Evolutionary conservation across 2,888 invertebrate species (phyloP).

Genomic region (Cheilosia variabilis): DNA sequence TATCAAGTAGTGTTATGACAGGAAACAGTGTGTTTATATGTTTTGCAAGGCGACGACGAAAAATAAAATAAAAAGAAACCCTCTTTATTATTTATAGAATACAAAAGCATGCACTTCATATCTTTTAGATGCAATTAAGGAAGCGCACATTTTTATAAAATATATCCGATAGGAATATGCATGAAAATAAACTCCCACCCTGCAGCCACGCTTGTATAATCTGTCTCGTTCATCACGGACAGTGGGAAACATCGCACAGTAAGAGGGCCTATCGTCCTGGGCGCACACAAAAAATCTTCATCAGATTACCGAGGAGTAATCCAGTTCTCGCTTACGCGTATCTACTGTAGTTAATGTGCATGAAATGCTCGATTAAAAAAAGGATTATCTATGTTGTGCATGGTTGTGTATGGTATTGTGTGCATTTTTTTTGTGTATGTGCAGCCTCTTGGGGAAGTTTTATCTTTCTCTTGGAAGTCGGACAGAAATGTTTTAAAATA

Average conservation of each 20-base stretch:
- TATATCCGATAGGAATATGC: slow-evolving; percentile 4
- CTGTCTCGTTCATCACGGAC: slow-evolving; percentile 10
- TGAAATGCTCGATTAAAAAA: slow-evolving; percentile 45
- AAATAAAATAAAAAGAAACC: neutral
- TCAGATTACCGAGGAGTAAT: slow-evolving; percentile 38
- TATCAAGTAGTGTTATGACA: slow-evolving; percentile 12
- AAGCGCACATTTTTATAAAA: slow-evolving; percentile 32
- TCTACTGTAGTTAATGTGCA: slow-evolving; percentile 24
- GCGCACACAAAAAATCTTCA: slow-evolving; percentile 36
- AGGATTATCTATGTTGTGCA: slow-evolving; percentile 1
- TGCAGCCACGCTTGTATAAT: slow-evolving; percentile 1
- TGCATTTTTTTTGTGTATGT: no score
- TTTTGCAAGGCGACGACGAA: neutral
- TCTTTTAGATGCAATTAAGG: slow-evolving; percentile 55
- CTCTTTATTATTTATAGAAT: slow-evolving; percentile 50
- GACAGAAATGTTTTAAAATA: no score
- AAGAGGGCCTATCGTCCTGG: neutral
- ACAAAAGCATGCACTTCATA: slow-evolving; percentile 32
- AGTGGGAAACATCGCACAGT: neutral
- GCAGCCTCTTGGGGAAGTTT: no score
- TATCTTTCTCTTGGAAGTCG: no score
- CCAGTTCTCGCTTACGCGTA: slow-evolving; percentile 7
- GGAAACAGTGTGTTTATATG: neutral
- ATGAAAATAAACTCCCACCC: slow-evolving; percentile 1
- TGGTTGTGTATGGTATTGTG: neutral